Base-by-base conservation (phyloP, 35 echinoderm and acorn worm genomes). In the Apostichopus californicus region DNA sequence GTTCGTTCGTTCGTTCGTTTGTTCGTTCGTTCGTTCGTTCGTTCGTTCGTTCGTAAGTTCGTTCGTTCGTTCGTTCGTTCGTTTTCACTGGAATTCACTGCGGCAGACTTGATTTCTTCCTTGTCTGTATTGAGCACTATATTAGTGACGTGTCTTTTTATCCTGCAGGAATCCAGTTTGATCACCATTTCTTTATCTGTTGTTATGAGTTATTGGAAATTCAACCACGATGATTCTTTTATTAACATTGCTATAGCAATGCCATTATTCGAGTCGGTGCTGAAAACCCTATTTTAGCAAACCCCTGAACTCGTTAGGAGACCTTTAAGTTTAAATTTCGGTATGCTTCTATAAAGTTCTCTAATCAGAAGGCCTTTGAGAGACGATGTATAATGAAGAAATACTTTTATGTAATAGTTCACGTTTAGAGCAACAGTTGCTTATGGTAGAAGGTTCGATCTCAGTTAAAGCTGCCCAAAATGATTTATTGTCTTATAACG, bases 51-150 rank as follows among this genome's bases (percentile, higher is more conserved):
- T n/a, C n/a, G n/a, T n/a, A n/a, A n/a, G n/a, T n/a, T n/a, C n/a
- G n/a, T n/a, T n/a, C n/a, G n/a, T n/a, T n/a, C n/a, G n/a, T n/a
- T n/a, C n/a, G n/a, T n/a, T n/a, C n/a, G n/a, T n/a, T n/a, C n/a
- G n/a, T n/a, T n/a, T n/a, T n/a, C n/a, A n/a, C 73, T 1, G 89
- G 89, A 79, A 91, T 91, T 78, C 89, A 91, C 55, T 91, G 89
- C 26, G 34, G 34, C 34, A 77, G 71, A 12, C 34, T 91, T 14
- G 89, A 91, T 57, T 91, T 21, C 56, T 91, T 78, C 20, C 73
- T 91, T 57, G 55, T 78, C n/a, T 91, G 13, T 20, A 15, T 91
- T 1, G 53, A 77, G 52, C 52, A 77, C n/a, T 5, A 6, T 26
- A 56, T 59, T 24, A 78, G 5, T 9, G 56, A 77, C 56, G 56